Evolutionary conservation across 2,113 vertebrate genomes (phyloP).

Genomic region (Siniperca knerii): DNA sequence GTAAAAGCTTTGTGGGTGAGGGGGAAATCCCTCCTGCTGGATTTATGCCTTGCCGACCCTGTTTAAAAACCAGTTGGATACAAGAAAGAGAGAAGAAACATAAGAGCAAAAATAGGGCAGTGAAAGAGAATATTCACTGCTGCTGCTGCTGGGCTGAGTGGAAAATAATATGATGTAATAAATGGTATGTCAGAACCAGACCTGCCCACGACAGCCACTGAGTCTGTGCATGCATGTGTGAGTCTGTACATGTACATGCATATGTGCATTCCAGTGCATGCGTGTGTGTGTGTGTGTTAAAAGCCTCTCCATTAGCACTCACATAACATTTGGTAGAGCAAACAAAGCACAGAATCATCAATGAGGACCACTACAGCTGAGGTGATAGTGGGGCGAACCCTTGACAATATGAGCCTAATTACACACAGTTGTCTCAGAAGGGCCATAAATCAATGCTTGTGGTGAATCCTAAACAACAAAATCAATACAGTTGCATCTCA

Average conservation of each 20-base stretch:
- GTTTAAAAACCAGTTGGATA: constrained; percentile 65
- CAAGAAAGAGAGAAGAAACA: constrained; percentile 51
- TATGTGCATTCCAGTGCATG: background rate
- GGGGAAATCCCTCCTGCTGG: constrained; percentile 70
- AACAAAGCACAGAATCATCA: constrained; percentile 38
- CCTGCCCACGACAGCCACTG: constrained; percentile 40
- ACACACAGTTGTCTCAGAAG: constrained; percentile 59
- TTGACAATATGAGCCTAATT: constrained; percentile 67
- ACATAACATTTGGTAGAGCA: constrained; percentile 18
- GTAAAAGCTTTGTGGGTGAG: constrained; percentile 65
- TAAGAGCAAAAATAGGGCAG: constrained; percentile 49
- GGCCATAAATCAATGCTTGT: constrained; percentile 59
- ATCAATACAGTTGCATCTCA: constrained; percentile 70
- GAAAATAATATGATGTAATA: constrained; percentile 78
- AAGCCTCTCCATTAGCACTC: constrained; percentile 48
- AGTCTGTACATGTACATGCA: background rate
- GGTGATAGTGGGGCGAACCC: constrained; percentile 18
- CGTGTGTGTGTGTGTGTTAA: background rate
- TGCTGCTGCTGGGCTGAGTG: constrained; percentile 61
- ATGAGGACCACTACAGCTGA: constrained; percentile 16
- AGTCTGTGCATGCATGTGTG: constrained; percentile 14
- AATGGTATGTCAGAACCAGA: constrained; percentile 68
- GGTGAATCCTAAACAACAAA: constrained; percentile 63
- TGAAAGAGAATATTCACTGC: constrained; percentile 66
- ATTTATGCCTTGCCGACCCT: constrained; percentile 58